Percentiles rank a stretch among this genome's conserved stretches.
phyloP scores from a whole-genome alignment of 2,888 invertebrate species.

The Exephanes ischioxanthus region DNA sequence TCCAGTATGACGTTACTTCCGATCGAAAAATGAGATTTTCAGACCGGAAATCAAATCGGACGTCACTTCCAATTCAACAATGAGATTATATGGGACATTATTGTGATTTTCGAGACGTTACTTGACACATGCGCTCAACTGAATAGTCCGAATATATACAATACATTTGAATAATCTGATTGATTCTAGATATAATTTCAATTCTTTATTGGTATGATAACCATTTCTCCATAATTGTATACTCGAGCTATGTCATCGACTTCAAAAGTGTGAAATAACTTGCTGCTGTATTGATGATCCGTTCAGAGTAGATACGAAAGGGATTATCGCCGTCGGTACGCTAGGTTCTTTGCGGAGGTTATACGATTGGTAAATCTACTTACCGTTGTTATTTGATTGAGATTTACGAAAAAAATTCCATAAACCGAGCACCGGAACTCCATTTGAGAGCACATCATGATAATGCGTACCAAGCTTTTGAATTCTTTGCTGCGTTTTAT shows the following conservation, averaged over 20 bases:
- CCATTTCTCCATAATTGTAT: neutral
- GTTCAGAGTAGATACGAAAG: neutral
- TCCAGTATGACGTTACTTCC: no score
- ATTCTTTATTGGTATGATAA: neutral
- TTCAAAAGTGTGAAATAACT: conserved; percentile 53
- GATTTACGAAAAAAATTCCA: conserved; percentile 63
- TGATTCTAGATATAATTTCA: neutral
- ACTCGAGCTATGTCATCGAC: conserved; percentile 28
- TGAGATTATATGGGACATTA: neutral
- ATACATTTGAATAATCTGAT: no score
- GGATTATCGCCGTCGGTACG: neutral
- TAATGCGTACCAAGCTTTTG: conserved; percentile 50
- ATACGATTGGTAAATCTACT: conserved; percentile 1
- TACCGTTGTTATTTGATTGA: conserved; percentile 62
- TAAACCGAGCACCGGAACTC: conserved; percentile 64
- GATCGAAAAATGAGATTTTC: no score
- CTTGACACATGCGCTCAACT: neutral
- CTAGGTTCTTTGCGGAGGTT: neutral
- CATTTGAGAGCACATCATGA: conserved; percentile 66
- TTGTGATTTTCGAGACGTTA: neutral
- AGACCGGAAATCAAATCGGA: no score
- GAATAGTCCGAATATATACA: no score
- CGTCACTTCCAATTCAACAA: no score
- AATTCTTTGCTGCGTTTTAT: conserved; percentile 53
- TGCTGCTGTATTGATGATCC: conserved; percentile 49